These are phyloP conservation scores for Gallinago nigripennis DNA, from an alignment of 2,797 vertebrate species.

Conservation along the genomic window DNA sequence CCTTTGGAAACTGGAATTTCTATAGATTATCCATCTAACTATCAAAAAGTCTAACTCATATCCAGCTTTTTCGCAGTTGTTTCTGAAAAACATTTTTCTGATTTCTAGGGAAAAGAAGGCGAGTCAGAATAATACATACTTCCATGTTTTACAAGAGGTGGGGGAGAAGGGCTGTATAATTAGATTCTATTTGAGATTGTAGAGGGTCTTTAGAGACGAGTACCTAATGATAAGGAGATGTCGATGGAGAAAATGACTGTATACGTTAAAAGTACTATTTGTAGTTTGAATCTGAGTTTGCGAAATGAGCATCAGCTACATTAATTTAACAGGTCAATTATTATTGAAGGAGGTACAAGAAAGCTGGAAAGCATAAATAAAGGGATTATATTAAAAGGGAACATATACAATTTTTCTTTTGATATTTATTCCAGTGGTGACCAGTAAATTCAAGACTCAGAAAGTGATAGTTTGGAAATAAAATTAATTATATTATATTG, in stretches of 20 bases:
- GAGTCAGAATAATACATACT: background rate
- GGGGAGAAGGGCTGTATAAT: background rate
- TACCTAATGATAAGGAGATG: background rate
- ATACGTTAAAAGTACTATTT: background rate
- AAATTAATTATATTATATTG: background rate
- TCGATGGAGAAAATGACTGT: background rate
- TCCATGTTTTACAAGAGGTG: background rate
- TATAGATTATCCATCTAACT: background rate
- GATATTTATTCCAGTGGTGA: background rate
- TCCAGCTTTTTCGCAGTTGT: background rate
- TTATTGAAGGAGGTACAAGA: background rate
- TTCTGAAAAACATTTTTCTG: background rate
- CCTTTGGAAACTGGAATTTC: background rate
- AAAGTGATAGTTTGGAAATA: background rate
- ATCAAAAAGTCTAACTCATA: background rate
- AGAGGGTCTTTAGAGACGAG: background rate
- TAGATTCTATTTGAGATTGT: background rate
- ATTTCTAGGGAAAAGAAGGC: background rate
- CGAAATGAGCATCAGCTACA: background rate
- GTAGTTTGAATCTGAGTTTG: background rate
- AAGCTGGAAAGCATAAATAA: background rate
- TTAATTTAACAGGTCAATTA: background rate
- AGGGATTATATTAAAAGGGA: background rate
- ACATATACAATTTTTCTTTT: background rate
- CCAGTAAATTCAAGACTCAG: background rate